Evolutionary conservation across 2,888 invertebrate genomes (phyloP).

Genomic region (Drosophila setosimentum): DNA sequence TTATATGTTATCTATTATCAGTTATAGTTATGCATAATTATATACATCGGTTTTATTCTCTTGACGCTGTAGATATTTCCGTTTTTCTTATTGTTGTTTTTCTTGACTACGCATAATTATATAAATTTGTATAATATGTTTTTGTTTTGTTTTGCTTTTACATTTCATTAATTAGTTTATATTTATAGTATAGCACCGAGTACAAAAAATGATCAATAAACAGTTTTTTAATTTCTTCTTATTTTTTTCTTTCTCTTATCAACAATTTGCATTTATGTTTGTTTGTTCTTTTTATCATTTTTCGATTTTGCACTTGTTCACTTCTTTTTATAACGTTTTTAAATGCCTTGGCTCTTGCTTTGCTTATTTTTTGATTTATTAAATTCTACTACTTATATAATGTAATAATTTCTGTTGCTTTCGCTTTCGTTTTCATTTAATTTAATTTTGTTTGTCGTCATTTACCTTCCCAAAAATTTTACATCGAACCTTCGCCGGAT

Average conservation of each 20-base stretch:
- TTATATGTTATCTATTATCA: conserved; percentile 45
- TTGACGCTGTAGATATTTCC: conserved; percentile 32
- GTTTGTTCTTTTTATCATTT: not conserved
- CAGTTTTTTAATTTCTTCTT: conserved; percentile 50
- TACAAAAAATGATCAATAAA: conserved; percentile 82
- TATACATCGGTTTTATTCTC: conserved; percentile 47
- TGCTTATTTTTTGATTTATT: conserved; percentile 42
- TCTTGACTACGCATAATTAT: conserved; percentile 72
- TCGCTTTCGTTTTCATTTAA: conserved; percentile 45
- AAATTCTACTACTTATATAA: conserved; percentile 77
- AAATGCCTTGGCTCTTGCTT: conserved; percentile 47
- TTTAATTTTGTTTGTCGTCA: conserved; percentile 24
- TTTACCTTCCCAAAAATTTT: conserved; percentile 55
- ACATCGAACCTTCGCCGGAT: conserved; percentile 83
- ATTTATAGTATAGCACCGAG: conserved; percentile 85
- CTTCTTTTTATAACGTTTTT: conserved; percentile 29
- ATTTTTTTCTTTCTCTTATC: conserved; percentile 31
- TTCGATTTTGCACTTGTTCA: conserved; percentile 9
- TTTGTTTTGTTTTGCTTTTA: conserved; percentile 37
- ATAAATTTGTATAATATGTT: conserved; percentile 59
- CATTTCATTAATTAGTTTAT: conserved; percentile 74
- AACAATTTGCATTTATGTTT: conserved; percentile 42
- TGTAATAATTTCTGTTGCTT: conserved; percentile 76
- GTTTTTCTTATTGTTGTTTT: conserved; percentile 28
- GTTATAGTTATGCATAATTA: conserved; percentile 55